These are phyloP conservation scores for Equus przewalskii DNA, from an alignment of 2,113 vertebrate genomes.

Conservation along the genomic window DNA sequence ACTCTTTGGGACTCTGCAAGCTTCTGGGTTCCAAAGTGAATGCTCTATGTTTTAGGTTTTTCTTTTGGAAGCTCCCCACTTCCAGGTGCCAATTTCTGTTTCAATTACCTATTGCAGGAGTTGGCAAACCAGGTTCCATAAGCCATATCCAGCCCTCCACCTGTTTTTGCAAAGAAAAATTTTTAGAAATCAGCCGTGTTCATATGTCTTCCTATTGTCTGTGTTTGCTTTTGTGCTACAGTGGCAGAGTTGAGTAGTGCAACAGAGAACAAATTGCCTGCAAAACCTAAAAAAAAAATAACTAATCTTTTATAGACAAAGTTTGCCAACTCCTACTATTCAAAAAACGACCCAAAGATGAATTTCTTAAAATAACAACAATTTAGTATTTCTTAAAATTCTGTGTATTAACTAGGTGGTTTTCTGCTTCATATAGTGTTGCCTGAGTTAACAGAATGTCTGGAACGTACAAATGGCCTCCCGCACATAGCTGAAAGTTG, in stretches of 20 bases:
- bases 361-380: not conserved
- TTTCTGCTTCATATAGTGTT: constrained; percentile 12
- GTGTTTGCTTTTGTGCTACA: not conserved
- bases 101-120: not conserved
- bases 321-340: not conserved
- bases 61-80: not conserved
- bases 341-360: not conserved
- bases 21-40: constrained; percentile 1
- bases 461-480: not conserved
- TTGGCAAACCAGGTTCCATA: not conserved
- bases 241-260: not conserved
- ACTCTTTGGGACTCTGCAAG: not conserved
- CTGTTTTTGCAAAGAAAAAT: not conserved
- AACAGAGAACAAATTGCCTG: not conserved
- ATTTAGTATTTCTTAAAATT: constrained; percentile 10
- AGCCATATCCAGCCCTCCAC: not conserved
- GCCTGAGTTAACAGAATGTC: not conserved
- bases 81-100: not conserved
- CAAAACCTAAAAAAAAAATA: constrained; percentile 9
- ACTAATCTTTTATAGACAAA: not conserved
- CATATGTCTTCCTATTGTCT: not conserved
- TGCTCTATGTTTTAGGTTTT: constrained; percentile 26
- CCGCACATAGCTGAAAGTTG: not conserved
- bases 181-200: not conserved
- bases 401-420: not conserved